Evolutionary conservation across 2,888 invertebrate genomes (phyloP).

Genomic region (Vesta saturnalis): DNA sequence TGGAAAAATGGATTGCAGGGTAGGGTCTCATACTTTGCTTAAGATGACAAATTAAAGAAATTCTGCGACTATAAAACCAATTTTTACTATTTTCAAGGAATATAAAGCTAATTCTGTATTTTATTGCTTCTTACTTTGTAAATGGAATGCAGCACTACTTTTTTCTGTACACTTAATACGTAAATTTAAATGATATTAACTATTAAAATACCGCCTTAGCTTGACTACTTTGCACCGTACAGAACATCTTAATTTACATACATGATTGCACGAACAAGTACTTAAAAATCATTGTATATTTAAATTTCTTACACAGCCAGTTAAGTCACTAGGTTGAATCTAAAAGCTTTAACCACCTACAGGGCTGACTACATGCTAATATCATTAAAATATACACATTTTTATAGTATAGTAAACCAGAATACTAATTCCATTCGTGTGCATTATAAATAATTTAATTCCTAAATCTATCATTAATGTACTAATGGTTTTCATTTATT

Average conservation of each 20-base stretch:
- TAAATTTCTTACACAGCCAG: background rate
- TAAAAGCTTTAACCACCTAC: slow-evolving; percentile 1
- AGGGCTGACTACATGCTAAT: background rate
- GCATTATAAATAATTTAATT: background rate
- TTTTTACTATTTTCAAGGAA: no score
- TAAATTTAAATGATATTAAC: slow-evolving; percentile 1
- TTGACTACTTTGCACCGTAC: background rate
- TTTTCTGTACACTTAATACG: background rate
- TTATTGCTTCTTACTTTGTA: no score
- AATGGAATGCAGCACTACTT: no score
- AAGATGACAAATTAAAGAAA: no score
- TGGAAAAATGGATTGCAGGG: no score
- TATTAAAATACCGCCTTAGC: background rate
- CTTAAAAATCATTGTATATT: slow-evolving; percentile 6
- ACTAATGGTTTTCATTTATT: background rate
- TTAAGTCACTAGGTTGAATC: background rate
- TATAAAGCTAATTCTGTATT: no score
- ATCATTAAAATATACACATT: background rate
- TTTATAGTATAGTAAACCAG: no score
- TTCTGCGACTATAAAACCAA: no score
- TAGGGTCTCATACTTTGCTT: no score
- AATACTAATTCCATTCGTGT: no score
- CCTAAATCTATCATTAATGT: background rate
- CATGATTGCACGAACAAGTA: slow-evolving; percentile 8
- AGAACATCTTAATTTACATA: slow-evolving; percentile 8